These are phyloP conservation scores for Meghimatium bilineatum DNA, from an alignment of 2,888 invertebrate genomes.

Conservation along the genomic window DNA sequence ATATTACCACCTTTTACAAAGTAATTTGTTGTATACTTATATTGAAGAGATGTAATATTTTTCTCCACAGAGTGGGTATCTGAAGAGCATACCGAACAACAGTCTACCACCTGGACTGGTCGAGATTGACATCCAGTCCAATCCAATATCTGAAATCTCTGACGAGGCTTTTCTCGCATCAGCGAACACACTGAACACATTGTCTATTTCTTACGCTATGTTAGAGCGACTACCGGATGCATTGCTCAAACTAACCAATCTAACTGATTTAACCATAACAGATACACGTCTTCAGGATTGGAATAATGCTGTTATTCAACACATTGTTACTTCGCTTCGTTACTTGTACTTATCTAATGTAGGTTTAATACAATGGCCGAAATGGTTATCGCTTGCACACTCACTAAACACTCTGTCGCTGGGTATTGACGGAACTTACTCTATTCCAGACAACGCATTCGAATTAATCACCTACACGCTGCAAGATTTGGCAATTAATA, in stretches of 20 bases:
- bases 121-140: background rate
- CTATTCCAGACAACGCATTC: background rate
- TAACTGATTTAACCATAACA: background rate
- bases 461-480: background rate
- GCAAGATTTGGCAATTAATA: background rate
- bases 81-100: background rate
- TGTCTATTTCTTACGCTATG: background rate
- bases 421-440: background rate
- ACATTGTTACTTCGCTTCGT: no score
- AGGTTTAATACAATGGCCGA: background rate
- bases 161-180: background rate
- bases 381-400: background rate
- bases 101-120: background rate
- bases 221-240: background rate
- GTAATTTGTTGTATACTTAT: no score
- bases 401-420: background rate
- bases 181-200: background rate
- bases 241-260: background rate
- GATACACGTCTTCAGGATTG: background rate
- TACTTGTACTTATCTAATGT: no score
- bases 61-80: no score
- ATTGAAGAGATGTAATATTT: no score
- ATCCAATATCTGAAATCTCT: background rate
- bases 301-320: no score
- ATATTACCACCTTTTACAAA: no score